Evolutionary conservation across 2,888 invertebrate genomes (phyloP).

Genomic region (Neoitamus cyanurus): DNA sequence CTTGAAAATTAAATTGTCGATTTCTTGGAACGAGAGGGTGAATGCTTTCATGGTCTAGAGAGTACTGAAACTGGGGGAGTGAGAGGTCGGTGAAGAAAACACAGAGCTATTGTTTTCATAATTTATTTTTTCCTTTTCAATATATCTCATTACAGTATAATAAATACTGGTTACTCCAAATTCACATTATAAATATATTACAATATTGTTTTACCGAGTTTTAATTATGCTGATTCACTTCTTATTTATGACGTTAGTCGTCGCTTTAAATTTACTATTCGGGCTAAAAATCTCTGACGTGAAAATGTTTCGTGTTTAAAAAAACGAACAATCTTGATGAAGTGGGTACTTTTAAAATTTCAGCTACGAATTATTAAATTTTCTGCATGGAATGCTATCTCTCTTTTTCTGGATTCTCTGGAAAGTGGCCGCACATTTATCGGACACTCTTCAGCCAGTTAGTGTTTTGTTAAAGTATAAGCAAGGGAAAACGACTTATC

Average conservation of each 20-base stretch:
- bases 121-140: slow-evolving; percentile 47
- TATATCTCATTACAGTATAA: slow-evolving; percentile 56
- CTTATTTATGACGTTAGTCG: slow-evolving; percentile 33
- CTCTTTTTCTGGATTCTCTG: background rate
- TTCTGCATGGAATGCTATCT: slow-evolving; percentile 22
- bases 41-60: too few relatives aligned
- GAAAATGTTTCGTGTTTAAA: slow-evolving; percentile 33
- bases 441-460: slow-evolving; percentile 13
- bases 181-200: slow-evolving; percentile 58
- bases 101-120: slow-evolving; percentile 29
- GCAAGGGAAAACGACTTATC: slow-evolving; percentile 37
- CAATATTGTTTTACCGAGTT: slow-evolving; percentile 53
- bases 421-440: slow-evolving; percentile 3
- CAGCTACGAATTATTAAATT: slow-evolving; percentile 37
- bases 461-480: slow-evolving; percentile 28
- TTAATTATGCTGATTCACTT: slow-evolving; percentile 35
- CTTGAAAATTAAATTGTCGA: too few relatives aligned
- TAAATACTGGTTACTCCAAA: slow-evolving; percentile 58
- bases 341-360: slow-evolving; percentile 32
- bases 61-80: background rate
- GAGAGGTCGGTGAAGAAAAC: background rate
- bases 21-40: too few relatives aligned
- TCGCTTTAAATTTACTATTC: slow-evolving; percentile 36
- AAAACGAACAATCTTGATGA: slow-evolving; percentile 11
- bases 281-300: slow-evolving; percentile 33